Evolutionary conservation across 2,113 vertebrate species (phyloP).

Genomic region (Malurus cyaneus): DNA sequence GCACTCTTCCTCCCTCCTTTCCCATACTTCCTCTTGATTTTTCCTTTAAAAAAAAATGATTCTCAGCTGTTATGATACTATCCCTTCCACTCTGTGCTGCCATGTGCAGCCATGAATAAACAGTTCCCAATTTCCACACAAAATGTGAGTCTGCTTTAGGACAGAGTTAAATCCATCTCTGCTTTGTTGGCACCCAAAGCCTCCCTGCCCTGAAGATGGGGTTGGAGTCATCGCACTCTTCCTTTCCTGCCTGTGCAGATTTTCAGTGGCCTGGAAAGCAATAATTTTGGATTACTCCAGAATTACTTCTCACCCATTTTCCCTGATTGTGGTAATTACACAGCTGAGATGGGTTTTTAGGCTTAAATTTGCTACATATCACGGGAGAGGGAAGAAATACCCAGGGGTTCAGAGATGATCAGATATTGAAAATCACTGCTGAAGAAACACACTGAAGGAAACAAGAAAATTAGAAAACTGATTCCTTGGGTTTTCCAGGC

Average conservation of each 20-base stretch:
- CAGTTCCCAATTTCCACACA: neutral
- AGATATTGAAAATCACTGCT: neutral
- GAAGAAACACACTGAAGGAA: neutral
- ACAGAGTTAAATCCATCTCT: neutral
- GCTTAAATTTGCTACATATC: neutral
- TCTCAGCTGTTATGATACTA: rapidly evolving
- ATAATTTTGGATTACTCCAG: neutral
- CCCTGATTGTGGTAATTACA: neutral
- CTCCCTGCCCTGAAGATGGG: neutral
- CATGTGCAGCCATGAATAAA: neutral
- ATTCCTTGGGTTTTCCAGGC: neutral
- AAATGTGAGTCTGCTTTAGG: neutral
- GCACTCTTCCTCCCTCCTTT: neutral
- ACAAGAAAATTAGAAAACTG: neutral
- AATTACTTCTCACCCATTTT: neutral
- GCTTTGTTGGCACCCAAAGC: neutral
- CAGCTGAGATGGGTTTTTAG: neutral
- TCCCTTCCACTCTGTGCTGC: neutral
- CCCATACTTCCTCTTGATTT: neutral
- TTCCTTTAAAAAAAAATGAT: neutral
- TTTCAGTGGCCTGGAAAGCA: neutral
- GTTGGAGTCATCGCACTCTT: neutral
- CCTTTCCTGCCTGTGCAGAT: neutral
- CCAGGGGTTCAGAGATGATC: neutral
- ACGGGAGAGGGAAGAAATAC: neutral